Evolutionary conservation across 2,888 invertebrate genomes (phyloP).

Genomic region (Keiferia lycopersicella): DNA sequence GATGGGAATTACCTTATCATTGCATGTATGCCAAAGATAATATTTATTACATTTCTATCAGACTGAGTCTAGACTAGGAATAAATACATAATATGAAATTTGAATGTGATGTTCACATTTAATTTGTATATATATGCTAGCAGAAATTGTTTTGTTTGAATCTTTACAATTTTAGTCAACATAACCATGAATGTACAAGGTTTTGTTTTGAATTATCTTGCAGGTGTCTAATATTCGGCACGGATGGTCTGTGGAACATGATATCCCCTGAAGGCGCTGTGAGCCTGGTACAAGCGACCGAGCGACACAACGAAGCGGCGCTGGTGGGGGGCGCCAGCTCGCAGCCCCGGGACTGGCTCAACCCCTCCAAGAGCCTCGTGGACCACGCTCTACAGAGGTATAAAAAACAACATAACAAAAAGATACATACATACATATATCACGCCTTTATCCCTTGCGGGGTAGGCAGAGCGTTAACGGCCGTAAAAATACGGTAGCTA

Average conservation of each 20-base stretch:
- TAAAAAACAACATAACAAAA: neutral
- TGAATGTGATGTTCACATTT: neutral
- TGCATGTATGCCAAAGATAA: constrained; percentile 10
- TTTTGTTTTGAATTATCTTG: constrained; percentile 27
- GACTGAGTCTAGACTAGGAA: neutral
- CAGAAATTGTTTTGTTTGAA: no score
- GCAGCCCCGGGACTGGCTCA: constrained; percentile 85
- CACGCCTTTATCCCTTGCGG: no score
- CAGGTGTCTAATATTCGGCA: constrained; percentile 96
- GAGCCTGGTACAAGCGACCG: constrained; percentile 90
- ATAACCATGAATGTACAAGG: no score
- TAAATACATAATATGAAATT: neutral
- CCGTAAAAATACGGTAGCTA: no score
- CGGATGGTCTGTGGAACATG: constrained; percentile 99
- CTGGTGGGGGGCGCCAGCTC: constrained; percentile 69
- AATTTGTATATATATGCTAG: no score
- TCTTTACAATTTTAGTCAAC: no score
- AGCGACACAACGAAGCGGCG: constrained; percentile 88
- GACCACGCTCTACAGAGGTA: constrained; percentile 86
- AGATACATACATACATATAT: no score
- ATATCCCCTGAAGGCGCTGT: constrained; percentile 92
- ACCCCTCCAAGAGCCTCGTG: constrained; percentile 95
- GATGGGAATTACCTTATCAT: constrained; percentile 5
- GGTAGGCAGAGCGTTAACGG: no score
- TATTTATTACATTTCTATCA: constrained; percentile 11